These are phyloP conservation scores for Acipenser transmontanus DNA, from an alignment of 2,797 vertebrate genomes.

Conservation along the genomic window DNA sequence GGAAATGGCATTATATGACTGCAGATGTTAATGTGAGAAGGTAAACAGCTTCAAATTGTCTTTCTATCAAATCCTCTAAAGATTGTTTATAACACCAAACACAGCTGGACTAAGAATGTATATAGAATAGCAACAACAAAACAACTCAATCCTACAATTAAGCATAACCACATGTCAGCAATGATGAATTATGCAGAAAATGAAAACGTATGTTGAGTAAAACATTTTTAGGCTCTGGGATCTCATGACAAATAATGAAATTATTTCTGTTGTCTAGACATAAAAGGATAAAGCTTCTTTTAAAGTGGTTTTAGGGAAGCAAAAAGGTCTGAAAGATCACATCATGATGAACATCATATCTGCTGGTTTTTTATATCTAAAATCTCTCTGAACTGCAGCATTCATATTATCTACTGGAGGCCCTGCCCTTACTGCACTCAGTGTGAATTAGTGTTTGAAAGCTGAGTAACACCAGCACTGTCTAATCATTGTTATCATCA, in stretches of 20 bases:
- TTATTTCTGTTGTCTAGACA: background rate
- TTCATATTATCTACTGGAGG: too few species aligned
- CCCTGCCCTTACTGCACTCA: background rate
- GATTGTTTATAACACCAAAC: background rate
- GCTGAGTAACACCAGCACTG: background rate
- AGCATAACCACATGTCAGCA: background rate
- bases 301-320: background rate
- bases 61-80: background rate
- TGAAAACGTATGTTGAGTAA: background rate
- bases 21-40: too few species aligned
- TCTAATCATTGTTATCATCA: background rate
- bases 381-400: background rate
- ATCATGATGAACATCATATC: background rate
- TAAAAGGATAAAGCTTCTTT: background rate
- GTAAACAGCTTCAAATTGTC: background rate
- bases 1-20: too few species aligned
- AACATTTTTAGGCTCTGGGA: background rate
- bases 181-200: background rate
- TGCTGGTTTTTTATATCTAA: background rate
- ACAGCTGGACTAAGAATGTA: too few species aligned
- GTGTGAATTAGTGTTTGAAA: background rate
- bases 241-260: background rate
- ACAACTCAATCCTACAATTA: background rate
- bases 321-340: background rate
- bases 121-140: too few species aligned